These are phyloP conservation scores for Leptinotarsa tumamoca DNA, from an alignment of 2,888 invertebrate species.

Conservation along the genomic window DNA sequence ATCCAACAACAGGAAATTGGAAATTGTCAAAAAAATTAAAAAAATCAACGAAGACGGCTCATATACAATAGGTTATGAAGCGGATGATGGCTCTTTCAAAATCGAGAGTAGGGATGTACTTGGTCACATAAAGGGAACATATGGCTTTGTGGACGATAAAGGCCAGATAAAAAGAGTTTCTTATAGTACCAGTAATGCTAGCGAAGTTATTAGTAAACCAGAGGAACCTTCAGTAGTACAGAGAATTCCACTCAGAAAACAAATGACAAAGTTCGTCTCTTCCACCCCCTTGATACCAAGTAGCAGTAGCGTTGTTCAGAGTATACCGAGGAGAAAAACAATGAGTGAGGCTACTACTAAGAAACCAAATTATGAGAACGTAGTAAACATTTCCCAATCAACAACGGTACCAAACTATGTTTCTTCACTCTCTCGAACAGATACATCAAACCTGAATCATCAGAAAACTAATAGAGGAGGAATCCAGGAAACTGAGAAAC, in stretches of 20 bases:
- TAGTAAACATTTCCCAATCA: conserved; percentile 59
- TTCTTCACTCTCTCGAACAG: conserved; percentile 57
- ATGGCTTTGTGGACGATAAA: conserved; percentile 82
- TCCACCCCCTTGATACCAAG: conserved; percentile 70
- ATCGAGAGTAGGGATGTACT: conserved; percentile 84
- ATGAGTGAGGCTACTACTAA: conserved; percentile 61
- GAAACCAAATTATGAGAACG: conserved; percentile 56
- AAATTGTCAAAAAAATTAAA: conserved; percentile 85
- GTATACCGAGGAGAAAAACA: conserved; percentile 72
- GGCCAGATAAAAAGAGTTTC: conserved; percentile 85
- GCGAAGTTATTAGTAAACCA: conserved; percentile 65
- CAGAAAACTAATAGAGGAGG: conserved; percentile 26
- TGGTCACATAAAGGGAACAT: conserved; percentile 86
- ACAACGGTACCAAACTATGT: conserved; percentile 60
- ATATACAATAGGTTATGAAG: conserved; percentile 87
- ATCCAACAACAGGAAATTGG: conserved; percentile 78
- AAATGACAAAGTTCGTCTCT: conserved; percentile 67
- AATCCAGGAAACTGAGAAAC: conserved; percentile 55
- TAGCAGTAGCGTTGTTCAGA: conserved; percentile 71
- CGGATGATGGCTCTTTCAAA: conserved; percentile 87
- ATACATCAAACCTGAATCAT: not conserved
- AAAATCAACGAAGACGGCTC: conserved; percentile 86
- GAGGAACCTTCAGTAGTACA: conserved; percentile 63
- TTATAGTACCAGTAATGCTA: conserved; percentile 73
- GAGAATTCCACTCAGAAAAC: conserved; percentile 62